phyloP scores from a whole-genome alignment of 2,113 vertebrate species.

The Balaenoptera acutorostrata region DNA sequence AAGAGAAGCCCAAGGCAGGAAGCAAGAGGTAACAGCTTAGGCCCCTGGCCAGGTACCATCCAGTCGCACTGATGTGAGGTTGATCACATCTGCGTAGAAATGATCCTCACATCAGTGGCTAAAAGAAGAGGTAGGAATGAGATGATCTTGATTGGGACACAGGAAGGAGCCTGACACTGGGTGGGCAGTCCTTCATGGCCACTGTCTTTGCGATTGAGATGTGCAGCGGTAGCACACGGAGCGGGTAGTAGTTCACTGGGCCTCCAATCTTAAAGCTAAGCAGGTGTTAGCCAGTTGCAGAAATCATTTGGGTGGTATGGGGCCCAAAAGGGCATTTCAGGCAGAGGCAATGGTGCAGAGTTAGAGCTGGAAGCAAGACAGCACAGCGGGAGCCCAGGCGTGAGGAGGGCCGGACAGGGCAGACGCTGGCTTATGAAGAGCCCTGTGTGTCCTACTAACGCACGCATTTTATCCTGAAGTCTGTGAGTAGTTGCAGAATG shows the following conservation, averaged over 20 bases:
- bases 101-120: background rate
- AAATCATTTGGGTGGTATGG: background rate
- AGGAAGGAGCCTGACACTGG: background rate
- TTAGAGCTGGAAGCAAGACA: background rate
- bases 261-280: background rate
- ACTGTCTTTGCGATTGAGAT: background rate
- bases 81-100: background rate
- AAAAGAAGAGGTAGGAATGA: background rate
- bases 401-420: background rate
- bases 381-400: rapidly evolving
- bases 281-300: background rate
- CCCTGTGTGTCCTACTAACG: background rate
- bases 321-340: background rate
- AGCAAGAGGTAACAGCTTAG: background rate
- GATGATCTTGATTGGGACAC: background rate
- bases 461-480: background rate
- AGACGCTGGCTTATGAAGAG: background rate
- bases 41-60: background rate
- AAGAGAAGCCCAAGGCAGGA: background rate
- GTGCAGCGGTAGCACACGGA: rapidly evolving
- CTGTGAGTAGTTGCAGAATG: background rate
- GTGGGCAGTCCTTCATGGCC: background rate
- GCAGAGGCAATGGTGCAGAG: background rate
- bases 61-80: background rate
- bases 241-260: rapidly evolving